phyloP scores from a whole-genome alignment of 2,888 invertebrate genomes.

The Troilus luridus region DNA sequence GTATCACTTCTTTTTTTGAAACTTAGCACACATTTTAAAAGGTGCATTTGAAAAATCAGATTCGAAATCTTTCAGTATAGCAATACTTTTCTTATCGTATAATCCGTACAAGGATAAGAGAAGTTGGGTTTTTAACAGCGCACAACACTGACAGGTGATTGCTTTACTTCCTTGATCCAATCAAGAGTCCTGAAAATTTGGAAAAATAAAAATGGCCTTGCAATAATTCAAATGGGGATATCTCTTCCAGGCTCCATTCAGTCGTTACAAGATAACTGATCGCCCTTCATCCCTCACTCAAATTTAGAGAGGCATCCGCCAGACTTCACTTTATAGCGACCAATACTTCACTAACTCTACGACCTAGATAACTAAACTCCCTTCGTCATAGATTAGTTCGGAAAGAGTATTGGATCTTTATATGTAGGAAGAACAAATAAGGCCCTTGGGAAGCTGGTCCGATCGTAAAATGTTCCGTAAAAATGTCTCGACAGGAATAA shows the following conservation, averaged over 20 bases:
- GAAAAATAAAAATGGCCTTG: conserved; percentile 21
- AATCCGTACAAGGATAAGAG: no score
- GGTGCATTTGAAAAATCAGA: no score
- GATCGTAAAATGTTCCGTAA: neutral
- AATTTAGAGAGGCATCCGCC: conserved; percentile 39
- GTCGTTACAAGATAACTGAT: conserved; percentile 41
- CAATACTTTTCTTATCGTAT: no score
- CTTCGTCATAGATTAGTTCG: neutral
- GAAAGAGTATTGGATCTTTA: neutral
- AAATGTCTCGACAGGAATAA: neutral
- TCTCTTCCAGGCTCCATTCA: conserved; percentile 1
- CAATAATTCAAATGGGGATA: conserved; percentile 26
- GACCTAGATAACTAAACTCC: conserved; percentile 18
- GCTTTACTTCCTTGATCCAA: neutral
- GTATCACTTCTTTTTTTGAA: no score
- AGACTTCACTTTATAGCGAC: conserved; percentile 26
- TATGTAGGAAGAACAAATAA: neutral
- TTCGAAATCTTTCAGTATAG: no score
- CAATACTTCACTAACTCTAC: conserved; percentile 32
- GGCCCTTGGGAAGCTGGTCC: neutral
- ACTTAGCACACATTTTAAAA: no score
- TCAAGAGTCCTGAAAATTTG: neutral
- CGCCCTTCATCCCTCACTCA: conserved; percentile 7
- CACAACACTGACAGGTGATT: neutral
- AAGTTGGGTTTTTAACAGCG: neutral